These are phyloP conservation scores for Drosophila neonasuta DNA, from an alignment of 2,888 invertebrate species.

Conservation along the genomic window DNA sequence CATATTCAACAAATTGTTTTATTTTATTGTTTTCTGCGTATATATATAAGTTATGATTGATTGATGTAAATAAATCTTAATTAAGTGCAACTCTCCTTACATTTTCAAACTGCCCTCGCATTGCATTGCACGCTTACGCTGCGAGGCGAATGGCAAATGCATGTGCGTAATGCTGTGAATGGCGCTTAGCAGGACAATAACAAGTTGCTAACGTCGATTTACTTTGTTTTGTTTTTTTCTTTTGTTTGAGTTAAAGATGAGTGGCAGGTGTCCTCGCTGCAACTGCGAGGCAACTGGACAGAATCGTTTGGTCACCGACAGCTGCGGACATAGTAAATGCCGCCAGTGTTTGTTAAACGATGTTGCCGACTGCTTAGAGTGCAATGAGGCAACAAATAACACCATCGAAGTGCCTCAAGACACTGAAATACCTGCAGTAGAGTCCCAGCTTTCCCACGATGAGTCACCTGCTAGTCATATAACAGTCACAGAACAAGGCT, in stretches of 20 bases:
- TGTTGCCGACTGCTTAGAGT: conserved; percentile 85
- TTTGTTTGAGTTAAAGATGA: conserved; percentile 35
- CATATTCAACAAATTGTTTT: conserved; percentile 22
- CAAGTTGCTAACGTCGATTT: conserved; percentile 11
- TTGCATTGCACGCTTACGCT: conserved; percentile 21
- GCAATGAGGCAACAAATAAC: conserved; percentile 37
- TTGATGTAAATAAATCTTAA: neutral
- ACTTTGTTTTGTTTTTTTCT: conserved; percentile 6
- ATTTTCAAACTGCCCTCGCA: neutral
- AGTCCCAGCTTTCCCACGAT: conserved; percentile 45
- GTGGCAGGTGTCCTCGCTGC: conserved; percentile 58
- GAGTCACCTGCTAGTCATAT: conserved; percentile 57
- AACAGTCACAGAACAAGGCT: conserved; percentile 48
- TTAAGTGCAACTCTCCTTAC: neutral
- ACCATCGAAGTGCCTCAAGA: neutral
- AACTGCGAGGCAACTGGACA: conserved; percentile 82
- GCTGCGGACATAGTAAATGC: conserved; percentile 90
- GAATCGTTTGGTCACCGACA: conserved; percentile 87
- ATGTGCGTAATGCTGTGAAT: conserved; percentile 24
- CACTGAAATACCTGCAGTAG: neutral
- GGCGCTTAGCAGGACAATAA: conserved; percentile 19
- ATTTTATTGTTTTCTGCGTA: conserved; percentile 29
- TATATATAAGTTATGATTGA: neutral
- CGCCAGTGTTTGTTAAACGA: conserved; percentile 88
- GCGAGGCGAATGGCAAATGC: conserved; percentile 19